phyloP scores from a whole-genome alignment of 2,888 invertebrate species.

The Neoaliturus tenellus region DNA sequence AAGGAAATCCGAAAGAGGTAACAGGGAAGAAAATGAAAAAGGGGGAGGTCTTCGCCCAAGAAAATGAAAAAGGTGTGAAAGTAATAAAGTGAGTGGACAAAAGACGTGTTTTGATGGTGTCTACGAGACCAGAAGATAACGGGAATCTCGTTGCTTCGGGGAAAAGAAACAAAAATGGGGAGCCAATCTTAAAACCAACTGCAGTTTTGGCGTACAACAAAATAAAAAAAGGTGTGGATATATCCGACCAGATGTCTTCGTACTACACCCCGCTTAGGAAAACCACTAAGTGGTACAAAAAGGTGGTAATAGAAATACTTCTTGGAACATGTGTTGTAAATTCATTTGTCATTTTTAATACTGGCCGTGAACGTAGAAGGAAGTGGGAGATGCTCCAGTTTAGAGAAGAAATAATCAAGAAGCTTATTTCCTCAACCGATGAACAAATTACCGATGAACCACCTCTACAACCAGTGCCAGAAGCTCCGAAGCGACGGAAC shows the following conservation, averaged over 20 bases:
- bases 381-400: background rate
- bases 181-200: background rate
- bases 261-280: constrained; percentile 20
- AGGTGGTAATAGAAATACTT: background rate
- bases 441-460: no score
- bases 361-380: background rate
- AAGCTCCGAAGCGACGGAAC: no score
- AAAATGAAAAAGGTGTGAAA: background rate
- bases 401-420: background rate
- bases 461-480: no score
- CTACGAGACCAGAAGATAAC: background rate
- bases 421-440: no score
- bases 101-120: background rate
- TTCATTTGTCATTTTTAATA: constrained; percentile 35
- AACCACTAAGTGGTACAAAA: background rate
- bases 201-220: background rate
- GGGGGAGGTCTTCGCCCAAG: background rate
- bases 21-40: constrained; percentile 58
- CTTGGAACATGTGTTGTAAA: constrained; percentile 15
- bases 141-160: background rate
- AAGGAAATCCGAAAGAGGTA: constrained; percentile 61
- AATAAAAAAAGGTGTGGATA: background rate
- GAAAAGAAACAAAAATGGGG: background rate
- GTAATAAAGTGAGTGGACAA: background rate
- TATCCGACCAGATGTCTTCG: constrained; percentile 48